These are phyloP conservation scores for Pseudorhombus dupliciocellatus DNA, from an alignment of 2,113 vertebrate species.

Conservation along the genomic window DNA sequence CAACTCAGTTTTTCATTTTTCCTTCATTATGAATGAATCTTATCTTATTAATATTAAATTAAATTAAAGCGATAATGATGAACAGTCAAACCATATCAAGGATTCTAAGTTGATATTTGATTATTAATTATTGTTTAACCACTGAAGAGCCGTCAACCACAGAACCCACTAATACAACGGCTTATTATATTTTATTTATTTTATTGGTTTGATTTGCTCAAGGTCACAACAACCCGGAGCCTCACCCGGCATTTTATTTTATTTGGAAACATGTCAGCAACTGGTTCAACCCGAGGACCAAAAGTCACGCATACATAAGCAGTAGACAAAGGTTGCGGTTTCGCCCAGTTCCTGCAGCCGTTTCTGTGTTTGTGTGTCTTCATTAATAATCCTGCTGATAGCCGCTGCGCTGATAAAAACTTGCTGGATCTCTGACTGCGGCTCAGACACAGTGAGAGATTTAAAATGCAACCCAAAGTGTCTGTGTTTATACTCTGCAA, in stretches of 20 bases:
- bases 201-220: constrained; percentile 26
- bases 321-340: constrained; percentile 6
- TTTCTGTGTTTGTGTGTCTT: constrained; percentile 39
- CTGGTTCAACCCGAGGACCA: neutral
- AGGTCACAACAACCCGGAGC: constrained; percentile 10
- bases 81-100: neutral
- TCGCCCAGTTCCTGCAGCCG: neutral
- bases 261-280: constrained; percentile 12
- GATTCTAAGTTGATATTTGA: neutral
- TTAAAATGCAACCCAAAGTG: neutral
- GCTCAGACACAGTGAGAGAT: constrained; percentile 1
- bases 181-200: constrained; percentile 24
- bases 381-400: constrained; percentile 52
- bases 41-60: too few relatives aligned
- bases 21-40: neutral
- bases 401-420: constrained; percentile 26
- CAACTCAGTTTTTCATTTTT: neutral
- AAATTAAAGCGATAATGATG: neutral
- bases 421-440: constrained; percentile 39
- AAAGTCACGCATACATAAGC: neutral
- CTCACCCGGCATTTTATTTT: constrained; percentile 18
- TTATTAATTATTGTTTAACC: neutral
- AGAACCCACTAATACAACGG: neutral
- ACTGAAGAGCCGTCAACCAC: neutral
- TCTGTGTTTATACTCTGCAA: neutral